These are phyloP conservation scores for Trissolcus japonicus DNA, from an alignment of 2,888 invertebrate species.

Conservation along the genomic window DNA sequence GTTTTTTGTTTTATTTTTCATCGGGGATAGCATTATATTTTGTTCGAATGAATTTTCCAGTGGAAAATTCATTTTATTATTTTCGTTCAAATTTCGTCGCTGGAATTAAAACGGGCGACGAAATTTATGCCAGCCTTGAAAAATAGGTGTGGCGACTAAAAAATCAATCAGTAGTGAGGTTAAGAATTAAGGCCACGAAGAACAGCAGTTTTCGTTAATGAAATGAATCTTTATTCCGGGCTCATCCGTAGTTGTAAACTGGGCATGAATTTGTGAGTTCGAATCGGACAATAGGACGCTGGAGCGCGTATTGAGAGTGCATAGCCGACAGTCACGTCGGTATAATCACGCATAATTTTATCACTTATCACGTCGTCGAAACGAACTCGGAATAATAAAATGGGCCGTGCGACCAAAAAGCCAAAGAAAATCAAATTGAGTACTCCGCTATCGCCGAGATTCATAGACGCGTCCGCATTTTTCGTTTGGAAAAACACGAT, in stretches of 20 bases:
- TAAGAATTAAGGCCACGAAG: constrained; percentile 4
- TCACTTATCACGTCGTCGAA: constrained; percentile 54
- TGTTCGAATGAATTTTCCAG: too few relatives aligned
- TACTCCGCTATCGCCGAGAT: constrained; percentile 12
- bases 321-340: constrained; percentile 48
- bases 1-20: neutral
- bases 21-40: neutral
- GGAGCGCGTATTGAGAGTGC: constrained; percentile 16
- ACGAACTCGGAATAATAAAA: constrained; percentile 53
- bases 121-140: too few relatives aligned
- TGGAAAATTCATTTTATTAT: too few relatives aligned
- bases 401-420: constrained; percentile 32
- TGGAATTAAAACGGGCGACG: too few relatives aligned
- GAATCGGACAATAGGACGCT: constrained; percentile 50
- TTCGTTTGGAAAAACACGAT: neutral
- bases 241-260: constrained; percentile 39
- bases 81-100: too few relatives aligned
- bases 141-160: too few relatives aligned
- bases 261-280: constrained; percentile 46
- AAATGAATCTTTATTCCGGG: constrained; percentile 40
- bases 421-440: constrained; percentile 35
- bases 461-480: neutral
- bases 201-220: constrained; percentile 24
- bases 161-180: too few relatives aligned
- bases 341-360: constrained; percentile 57